Conservation (phyloP, 2,113 vertebrate species). For the Gracilinanus agilis region DNA sequence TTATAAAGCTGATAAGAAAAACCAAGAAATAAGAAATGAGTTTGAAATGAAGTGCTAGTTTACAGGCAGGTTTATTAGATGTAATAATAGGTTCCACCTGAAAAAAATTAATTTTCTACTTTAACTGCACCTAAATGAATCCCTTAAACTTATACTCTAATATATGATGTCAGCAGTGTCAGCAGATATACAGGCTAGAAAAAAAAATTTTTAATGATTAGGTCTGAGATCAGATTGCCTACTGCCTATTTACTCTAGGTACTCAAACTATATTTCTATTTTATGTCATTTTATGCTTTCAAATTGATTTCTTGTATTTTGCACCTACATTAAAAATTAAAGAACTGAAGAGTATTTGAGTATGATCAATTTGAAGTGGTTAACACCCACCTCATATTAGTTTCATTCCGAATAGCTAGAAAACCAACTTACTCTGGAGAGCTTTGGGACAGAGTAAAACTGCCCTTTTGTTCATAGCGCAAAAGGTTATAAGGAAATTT, state of each 20-base stretch:
- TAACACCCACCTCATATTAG: constrained; percentile 64
- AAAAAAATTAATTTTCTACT: constrained; percentile 53
- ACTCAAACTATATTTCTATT: constrained; percentile 71
- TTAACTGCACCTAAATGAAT: constrained; percentile 69
- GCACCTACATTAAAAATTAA: constrained; percentile 79
- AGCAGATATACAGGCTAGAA: constrained; percentile 67
- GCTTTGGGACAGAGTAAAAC: constrained; percentile 46
- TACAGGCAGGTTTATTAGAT: constrained; percentile 50
- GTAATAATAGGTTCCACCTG: not conserved
- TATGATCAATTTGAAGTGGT: constrained; percentile 74
- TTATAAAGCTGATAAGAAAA: constrained; percentile 63
- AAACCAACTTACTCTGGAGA: constrained; percentile 52
- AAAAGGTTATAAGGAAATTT: constrained; percentile 62
- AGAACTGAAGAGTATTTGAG: constrained; percentile 74
- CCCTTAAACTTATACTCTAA: constrained; percentile 71
- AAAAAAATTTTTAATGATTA: constrained; percentile 68
- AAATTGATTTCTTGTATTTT: constrained; percentile 82
- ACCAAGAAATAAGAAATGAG: constrained; percentile 48
- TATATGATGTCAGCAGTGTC: constrained; percentile 51
- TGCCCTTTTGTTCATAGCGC: constrained; percentile 42
- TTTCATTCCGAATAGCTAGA: constrained; percentile 51
- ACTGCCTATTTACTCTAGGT: constrained; percentile 77
- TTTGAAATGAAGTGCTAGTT: constrained; percentile 64
- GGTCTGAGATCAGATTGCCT: constrained; percentile 73
- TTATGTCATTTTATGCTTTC: constrained; percentile 77